A percentile compares a stretch with the other conserved stretches of the same genome.
Conservation (phyloP, 2,113 vertebrate species). For the Oreotragus oreotragus region DNA sequence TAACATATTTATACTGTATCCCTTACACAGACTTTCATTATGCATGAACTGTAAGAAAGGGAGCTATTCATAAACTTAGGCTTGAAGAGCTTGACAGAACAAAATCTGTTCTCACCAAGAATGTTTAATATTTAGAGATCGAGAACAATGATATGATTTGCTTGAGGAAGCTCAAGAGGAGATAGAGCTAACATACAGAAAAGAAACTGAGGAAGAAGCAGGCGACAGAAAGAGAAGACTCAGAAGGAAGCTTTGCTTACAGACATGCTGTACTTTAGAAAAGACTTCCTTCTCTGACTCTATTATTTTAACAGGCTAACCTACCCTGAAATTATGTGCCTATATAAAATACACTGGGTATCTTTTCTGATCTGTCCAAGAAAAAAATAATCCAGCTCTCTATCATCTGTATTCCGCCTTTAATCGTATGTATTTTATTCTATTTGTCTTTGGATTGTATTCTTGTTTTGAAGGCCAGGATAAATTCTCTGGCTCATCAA, state of each 20-base stretch:
- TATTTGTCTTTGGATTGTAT: background rate
- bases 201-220: background rate
- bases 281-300: background rate
- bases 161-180: background rate
- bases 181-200: background rate
- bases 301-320: background rate
- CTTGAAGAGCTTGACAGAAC: background rate
- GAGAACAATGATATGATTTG: background rate
- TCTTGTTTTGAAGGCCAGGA: background rate
- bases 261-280: background rate
- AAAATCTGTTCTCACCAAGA: background rate
- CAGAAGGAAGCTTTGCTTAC: background rate
- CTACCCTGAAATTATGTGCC: background rate
- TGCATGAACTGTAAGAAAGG: background rate
- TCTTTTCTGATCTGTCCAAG: rapidly evolving
- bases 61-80: background rate
- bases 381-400: background rate
- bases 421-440: background rate
- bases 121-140: background rate
- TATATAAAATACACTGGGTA: background rate
- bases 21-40: background rate
- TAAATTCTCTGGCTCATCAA: background rate
- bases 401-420: background rate
- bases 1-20: background rate
- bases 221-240: background rate